Percentiles rank a stretch among this genome's conserved stretches.
phyloP scores from a whole-genome alignment of 2,888 invertebrate species.

The Hydropsyche betteni region DNA sequence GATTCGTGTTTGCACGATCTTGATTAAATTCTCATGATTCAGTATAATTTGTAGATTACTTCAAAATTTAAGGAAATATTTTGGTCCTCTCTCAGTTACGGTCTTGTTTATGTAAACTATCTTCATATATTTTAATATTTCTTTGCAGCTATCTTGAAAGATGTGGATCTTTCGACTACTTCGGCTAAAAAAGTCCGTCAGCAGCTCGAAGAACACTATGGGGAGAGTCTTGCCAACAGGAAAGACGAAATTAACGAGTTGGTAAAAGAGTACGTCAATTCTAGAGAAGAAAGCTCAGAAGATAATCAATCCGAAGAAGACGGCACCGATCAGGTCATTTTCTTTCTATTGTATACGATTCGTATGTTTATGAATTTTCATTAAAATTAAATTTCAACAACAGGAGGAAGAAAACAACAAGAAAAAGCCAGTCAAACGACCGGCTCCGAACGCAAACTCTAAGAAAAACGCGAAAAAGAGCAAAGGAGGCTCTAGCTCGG shows the following conservation, averaged over 20 bases:
- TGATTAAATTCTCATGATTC: too few relatives aligned
- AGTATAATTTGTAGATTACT: too few relatives aligned
- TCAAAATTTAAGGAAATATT: background rate
- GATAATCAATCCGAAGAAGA: constrained; percentile 60
- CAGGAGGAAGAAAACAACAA: constrained; percentile 59
- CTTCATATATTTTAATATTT: constrained; percentile 46
- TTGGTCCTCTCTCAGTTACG: background rate
- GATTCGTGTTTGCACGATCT: too few relatives aligned
- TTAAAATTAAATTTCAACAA: constrained; percentile 6
- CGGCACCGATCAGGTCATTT: constrained; percentile 55
- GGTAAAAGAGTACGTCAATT: constrained; percentile 79
- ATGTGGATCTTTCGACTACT: constrained; percentile 83
- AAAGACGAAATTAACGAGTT: constrained; percentile 89
- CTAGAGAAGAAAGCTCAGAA: constrained; percentile 59
- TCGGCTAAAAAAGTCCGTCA: constrained; percentile 91
- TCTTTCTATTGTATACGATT: too few relatives aligned
- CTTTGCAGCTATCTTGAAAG: constrained; percentile 81
- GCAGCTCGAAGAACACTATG: constrained; percentile 83
- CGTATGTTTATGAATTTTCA: background rate
- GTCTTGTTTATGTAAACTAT: background rate
- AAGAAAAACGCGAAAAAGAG: constrained; percentile 60
- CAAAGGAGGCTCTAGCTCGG: constrained; percentile 63
- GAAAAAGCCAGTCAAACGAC: constrained; percentile 61
- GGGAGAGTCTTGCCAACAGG: constrained; percentile 77
- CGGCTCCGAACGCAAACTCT: constrained; percentile 50